A percentile compares a stretch with the other conserved stretches of the same genome.
phyloP scores from a whole-genome alignment of 2,797 vertebrate species.

The Margarornis squamiger region DNA sequence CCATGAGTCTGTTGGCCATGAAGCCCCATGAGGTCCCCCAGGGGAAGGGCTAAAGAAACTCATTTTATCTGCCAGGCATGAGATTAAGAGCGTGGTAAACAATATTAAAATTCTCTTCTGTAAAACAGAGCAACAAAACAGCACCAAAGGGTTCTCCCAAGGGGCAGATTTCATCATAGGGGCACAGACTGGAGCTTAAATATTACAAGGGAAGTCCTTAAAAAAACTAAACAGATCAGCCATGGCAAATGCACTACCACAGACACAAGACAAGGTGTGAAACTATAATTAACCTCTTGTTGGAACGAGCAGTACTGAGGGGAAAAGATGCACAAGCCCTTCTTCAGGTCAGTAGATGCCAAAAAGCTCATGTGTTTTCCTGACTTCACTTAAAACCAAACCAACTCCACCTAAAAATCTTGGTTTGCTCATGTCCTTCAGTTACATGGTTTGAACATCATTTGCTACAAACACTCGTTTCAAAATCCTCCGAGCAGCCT shows the following conservation, averaged over 20 bases:
- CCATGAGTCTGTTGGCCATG: not conserved
- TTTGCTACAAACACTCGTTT: not conserved
- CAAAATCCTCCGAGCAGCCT: not conserved
- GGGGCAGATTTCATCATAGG: not conserved
- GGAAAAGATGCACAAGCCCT: not conserved
- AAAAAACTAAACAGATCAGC: not conserved
- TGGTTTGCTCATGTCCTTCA: not conserved
- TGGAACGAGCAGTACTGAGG: not conserved
- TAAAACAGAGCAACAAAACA: not conserved
- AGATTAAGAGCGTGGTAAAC: constrained; percentile 22
- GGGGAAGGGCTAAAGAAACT: not conserved
- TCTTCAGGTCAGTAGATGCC: not conserved
- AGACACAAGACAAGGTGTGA: not conserved
- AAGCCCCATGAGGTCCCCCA: not conserved
- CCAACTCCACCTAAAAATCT: not conserved
- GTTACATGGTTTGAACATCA: not conserved
- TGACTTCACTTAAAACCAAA: not conserved
- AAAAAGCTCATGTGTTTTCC: not conserved
- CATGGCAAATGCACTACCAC: not conserved
- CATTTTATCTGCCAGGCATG: not conserved
- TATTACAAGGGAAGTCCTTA: not conserved
- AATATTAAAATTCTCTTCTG: constrained; percentile 18
- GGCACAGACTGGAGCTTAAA: not conserved
- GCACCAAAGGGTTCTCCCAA: not conserved
- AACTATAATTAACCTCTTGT: not conserved